Conservation (phyloP, 30 jellyfish, hydroid and myxozoan genomes). For the Catostylus mosaicus region DNA sequence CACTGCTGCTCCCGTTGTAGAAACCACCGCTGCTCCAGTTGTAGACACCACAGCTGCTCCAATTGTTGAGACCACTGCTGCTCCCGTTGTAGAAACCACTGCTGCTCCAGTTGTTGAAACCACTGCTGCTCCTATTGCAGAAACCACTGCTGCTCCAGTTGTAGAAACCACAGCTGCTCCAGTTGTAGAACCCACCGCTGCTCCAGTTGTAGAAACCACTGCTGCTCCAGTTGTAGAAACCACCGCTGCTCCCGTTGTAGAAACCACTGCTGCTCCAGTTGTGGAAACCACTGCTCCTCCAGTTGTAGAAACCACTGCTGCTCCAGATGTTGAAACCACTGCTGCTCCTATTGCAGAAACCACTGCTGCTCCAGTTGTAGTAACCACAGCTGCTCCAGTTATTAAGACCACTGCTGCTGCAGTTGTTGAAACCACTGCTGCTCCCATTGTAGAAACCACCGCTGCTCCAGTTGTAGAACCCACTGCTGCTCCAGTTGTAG, state of each 20-base stretch:
- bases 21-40: conserved; percentile 40
- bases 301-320: conserved; percentile 17
- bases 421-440: conserved; percentile 8
- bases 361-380: conserved; percentile 47
- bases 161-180: conserved; percentile 36
- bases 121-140: conserved; percentile 41
- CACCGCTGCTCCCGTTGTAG: conserved; percentile 27
- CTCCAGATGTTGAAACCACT: background rate
- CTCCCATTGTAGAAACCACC: conserved; percentile 24
- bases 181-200: conserved; percentile 6
- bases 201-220: conserved; percentile 7
- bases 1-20: conserved; percentile 36
- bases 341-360: conserved; percentile 43
- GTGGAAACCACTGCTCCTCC: conserved; percentile 35
- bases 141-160: conserved; percentile 44
- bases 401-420: background rate
- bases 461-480: conserved; percentile 31
- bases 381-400: conserved; percentile 46
- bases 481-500: conserved; percentile 31
- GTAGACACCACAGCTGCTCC: conserved; percentile 61
- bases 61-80: conserved; percentile 16
- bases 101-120: conserved; percentile 31
- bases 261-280: background rate
- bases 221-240: conserved; percentile 11
- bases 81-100: conserved; percentile 21